A percentile compares a stretch with the other conserved stretches of the same genome.
Conservation (phyloP, 1,140 invertebrate species). For the Acyrthosiphon pisum region DNA sequence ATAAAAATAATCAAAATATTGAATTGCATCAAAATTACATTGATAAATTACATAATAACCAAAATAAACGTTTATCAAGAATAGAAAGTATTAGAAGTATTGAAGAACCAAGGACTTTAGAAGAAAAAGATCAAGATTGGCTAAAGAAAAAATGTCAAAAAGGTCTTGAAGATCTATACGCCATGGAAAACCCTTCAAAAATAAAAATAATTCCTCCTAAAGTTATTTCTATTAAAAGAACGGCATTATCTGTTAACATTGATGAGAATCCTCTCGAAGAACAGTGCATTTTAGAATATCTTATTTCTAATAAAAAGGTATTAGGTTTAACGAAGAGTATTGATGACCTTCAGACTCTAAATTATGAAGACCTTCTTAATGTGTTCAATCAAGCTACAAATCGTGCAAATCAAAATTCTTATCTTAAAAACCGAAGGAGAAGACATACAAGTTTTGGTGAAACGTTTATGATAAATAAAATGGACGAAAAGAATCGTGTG, state of each 20-base stretch:
- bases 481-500: conserved; percentile 9
- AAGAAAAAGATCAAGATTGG: conserved; percentile 60
- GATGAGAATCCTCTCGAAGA: conserved; percentile 61
- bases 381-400: conserved; percentile 60
- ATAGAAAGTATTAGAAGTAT: conserved; percentile 67
- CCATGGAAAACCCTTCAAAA: conserved; percentile 60
- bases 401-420: background rate
- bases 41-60: conserved; percentile 58
- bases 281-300: conserved; percentile 60
- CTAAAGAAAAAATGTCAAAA: conserved; percentile 62
- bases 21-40: conserved; percentile 46
- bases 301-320: conserved; percentile 57
- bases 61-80: conserved; percentile 66
- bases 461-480: conserved; percentile 29
- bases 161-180: conserved; percentile 62
- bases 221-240: conserved; percentile 1
- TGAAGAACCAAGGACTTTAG: conserved; percentile 43
- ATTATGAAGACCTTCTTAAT: conserved; percentile 61
- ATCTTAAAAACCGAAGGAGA: conserved; percentile 44
- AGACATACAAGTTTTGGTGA: conserved; percentile 47
- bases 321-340: conserved; percentile 42
- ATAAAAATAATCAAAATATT: conserved; percentile 57
- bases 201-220: background rate
- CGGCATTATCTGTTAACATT: conserved; percentile 39
- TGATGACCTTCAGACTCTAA: conserved; percentile 58